Evolutionary conservation across 2,888 invertebrate species (phyloP), one percentile per base, ranked within the genome.

Genomic region (Deilephila porcellus): DNA sequence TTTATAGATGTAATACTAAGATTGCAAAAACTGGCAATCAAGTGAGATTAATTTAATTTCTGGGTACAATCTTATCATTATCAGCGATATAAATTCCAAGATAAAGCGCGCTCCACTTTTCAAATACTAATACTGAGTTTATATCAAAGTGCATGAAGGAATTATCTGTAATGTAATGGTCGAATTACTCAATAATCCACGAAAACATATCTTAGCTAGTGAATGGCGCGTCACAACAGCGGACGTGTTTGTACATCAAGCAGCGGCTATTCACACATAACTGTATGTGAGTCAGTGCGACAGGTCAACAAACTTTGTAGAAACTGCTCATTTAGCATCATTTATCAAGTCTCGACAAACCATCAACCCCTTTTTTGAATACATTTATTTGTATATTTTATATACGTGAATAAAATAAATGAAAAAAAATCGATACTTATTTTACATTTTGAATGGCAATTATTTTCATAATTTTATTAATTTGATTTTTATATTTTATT

Each of bases 281-380:
- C 73, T 74, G 74, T 25, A 45, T 63, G 4, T 52, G 37, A 76
- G 76, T 72, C 72, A 75, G 79, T 77, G 74, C 76, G 76, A 75
- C 76, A 34, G 80, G 82, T 80, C 82, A 83, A 79, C 73, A 79
- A 73, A 74, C 74, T 74, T 75, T 78, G 78, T 78, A 45, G 20
- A 63, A 60, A 71, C 56, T 37, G 20, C 64, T 20, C 52, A 71
- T 71, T 70, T 20, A 52, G 56, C 73, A 34, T 71, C n/a, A n/a
- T 70, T 76, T 76, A 75, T 71, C 76, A 56, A 60, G 73, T 59
- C 72, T 75, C 37, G 64, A 17, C 20, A 20, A 20, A 32, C 37
- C 34, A 56, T 56, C 20, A 63, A 72, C 37, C 14, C 4, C 45
- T 3, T 45, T 37, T 37, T 45, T 45, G 45, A 45, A 45, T 3